Percentiles rank a stretch among this genome's conserved stretches.
Conservation (phyloP, 2,113 vertebrate genomes). For the Machaerirhynchus nigripectus region DNA sequence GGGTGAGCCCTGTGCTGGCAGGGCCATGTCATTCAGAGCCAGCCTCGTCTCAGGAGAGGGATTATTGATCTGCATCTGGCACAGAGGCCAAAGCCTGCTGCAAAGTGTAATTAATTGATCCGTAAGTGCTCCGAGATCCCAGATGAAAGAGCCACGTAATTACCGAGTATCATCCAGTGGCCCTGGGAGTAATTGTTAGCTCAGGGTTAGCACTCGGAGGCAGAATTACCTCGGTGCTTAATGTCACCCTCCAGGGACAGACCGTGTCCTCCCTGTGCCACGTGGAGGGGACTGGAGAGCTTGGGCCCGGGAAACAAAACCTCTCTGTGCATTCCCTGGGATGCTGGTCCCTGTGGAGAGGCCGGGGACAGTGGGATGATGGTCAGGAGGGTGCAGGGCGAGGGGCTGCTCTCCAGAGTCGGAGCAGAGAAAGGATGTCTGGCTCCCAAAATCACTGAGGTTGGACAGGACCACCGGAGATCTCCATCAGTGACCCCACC, state of each 20-base stretch:
- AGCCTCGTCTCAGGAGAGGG: not conserved
- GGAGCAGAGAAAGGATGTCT: not conserved
- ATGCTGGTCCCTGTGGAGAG: not conserved
- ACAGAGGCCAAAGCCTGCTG: not conserved
- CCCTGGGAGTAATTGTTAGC: conserved; percentile 16
- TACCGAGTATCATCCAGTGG: not conserved
- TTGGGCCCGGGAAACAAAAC: not conserved
- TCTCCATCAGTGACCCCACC: not conserved
- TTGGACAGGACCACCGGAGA: not conserved
- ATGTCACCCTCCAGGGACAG: not conserved
- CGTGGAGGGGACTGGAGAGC: not conserved
- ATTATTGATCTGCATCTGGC: not conserved
- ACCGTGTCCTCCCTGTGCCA: accelerated
- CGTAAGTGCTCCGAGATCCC: conserved; percentile 8
- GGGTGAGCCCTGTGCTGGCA: not conserved
- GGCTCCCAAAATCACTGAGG: not conserved
- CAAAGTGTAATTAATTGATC: conserved; percentile 51
- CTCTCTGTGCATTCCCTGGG: not conserved
- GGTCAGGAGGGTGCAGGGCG: accelerated
- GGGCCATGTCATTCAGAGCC: accelerated
- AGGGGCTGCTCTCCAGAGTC: not conserved
- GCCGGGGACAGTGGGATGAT: accelerated
- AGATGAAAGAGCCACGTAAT: conserved; percentile 16
- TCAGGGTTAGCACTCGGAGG: not conserved
- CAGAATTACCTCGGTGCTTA: not conserved